Base-by-base conservation (phyloP, 2,888 invertebrate genomes). In the Trissoscelio sp. region DNA sequence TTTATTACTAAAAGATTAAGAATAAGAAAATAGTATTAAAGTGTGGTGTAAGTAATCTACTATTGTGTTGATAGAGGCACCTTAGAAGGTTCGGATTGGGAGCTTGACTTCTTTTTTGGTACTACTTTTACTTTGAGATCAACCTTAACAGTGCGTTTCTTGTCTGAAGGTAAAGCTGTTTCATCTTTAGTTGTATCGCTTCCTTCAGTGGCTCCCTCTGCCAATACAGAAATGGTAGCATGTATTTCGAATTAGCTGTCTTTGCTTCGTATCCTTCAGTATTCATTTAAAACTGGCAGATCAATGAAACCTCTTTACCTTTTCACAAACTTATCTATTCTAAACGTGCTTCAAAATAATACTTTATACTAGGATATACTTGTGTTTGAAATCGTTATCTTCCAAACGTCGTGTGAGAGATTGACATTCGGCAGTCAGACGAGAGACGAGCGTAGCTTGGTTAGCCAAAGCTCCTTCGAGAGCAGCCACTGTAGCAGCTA, bases 401-500 rank as follows among this genome's bases (percentile, higher is more conserved):
- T 97, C 97, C 94, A 97, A 95, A 94, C 96, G 96, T 93, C 95
- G 94, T 92, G 97, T 97, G 92, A 97, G 95, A 92, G 94, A 94
- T 93, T 96, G 96, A 94, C 97, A 97, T 94, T 97, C 96, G 91
- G 94, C 94, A 91, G 96, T 96, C 93, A 97, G 95, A 95, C 96
- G 96, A 94, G 96, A 96, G 95, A 97, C 96, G 95, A 96, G 96
- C 94, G 95, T 95, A 94, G 96, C 96, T 95, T 97, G 97, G 93
- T 95, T 96, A 93, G 95, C 95, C 93, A 97, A 95, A 95, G 96
- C 95, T 92, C 95, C 94, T 94, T 97, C 97, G 93, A 97, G 95
- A 93, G 96, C 96, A 93, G 95, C 95, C 93, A 97, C 96, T 92
- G 96, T 96, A 93, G 95, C 95, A 94, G 95, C 96, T 96, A 95